Evolutionary conservation across 2,888 invertebrate genomes (phyloP), one percentile per base, ranked within the genome.

Genomic region (Drosophila birchii): DNA sequence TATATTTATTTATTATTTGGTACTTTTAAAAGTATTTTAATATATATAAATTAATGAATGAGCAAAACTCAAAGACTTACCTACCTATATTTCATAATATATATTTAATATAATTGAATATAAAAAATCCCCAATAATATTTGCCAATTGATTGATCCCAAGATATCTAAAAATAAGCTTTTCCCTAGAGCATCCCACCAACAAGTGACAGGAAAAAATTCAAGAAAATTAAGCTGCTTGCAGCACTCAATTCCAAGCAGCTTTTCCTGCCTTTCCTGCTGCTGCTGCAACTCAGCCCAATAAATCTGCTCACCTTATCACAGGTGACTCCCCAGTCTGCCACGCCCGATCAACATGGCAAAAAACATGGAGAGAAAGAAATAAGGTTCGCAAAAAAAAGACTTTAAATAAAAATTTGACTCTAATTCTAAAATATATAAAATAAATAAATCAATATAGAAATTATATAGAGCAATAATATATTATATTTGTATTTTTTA

Each of bases 241-340:
- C 67, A 47, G 47, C 54, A 55, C 67, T 67, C 67, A 54, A 67
- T 67, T 51, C 51, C 29, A 53, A 66, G 64, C 64, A 63, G 63
- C 64, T 64, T 64, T 64, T 43, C 41, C 41, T 34, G 34, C 58
- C 56, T 41, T n/a, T 43, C 11, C 47, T 45, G 29, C 45, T 43
- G n/a, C 44, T 43, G 20, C 11, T 51, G 29, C 63, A 49, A 61
- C 47, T 64, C 39, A 20, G 64, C 29, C 51, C 64, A 66, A 66
- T 66, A 66, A 66, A 66, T 66, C 64, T 64, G 64, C 44, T 44
- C 64, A 63, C 64, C 64, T 66, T 64, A 66, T 64, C 64, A 64
- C 64, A 66, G 64, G 64, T 66, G 64, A 66, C 51, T 66, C 51
- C n/a, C 20, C 20, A 53, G 64, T 64, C 64, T 64, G 64, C 64